Base-by-base conservation (phyloP, 2,888 invertebrate species). In the Smittia aterrima region DNA sequence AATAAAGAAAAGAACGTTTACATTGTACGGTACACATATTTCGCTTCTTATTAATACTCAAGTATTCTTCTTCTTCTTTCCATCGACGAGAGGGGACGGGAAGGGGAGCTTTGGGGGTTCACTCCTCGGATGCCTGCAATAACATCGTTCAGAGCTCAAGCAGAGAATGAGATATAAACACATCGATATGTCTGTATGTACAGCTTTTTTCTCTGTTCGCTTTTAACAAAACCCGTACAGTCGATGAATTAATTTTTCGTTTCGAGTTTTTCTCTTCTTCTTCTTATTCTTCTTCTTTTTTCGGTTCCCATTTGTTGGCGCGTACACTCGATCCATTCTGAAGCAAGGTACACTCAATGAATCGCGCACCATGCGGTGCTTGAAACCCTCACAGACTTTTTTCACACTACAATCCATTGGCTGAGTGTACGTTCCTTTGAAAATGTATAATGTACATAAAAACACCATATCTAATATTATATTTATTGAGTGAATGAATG, bases 401-500 rank as follows among this genome's bases (percentile, higher is more conserved):
- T 72, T 72, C 72, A 58, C 72, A 72, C 72, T 58, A 58, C 58
- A 72, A 72, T 72, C 25, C 40, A 72, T 72, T 32, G 38, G 40
- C 3, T 40, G 62, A 72, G 18, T 62, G 72, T 72, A 72, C 72
- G 53, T 72, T 72, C 72, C 62, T 72, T 72, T 72, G 72, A 72
- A 72, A 72, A 72, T 72, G 72, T 72, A 72, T 72, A 72, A 72
- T 72, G 72, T 72, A 72, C 62, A 72, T 72, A 72, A 72, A 71
- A 72, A 72, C 72, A 72, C 72, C 72, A 72, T 72, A 72, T 72
- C 72, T 72, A 72, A 72, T 72, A 72, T 72, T 72, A 72, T 72
- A 72, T 72, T 72, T 72, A 72, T 72, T 72, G 72, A 72, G 72
- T 72, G 72, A 72, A 72, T 72, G 72, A 72, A 72, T 72, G 72